Evolutionary conservation across 2,888 invertebrate genomes (phyloP), one percentile per base, ranked within the genome.

Genomic region (Amphipyra berbera): DNA sequence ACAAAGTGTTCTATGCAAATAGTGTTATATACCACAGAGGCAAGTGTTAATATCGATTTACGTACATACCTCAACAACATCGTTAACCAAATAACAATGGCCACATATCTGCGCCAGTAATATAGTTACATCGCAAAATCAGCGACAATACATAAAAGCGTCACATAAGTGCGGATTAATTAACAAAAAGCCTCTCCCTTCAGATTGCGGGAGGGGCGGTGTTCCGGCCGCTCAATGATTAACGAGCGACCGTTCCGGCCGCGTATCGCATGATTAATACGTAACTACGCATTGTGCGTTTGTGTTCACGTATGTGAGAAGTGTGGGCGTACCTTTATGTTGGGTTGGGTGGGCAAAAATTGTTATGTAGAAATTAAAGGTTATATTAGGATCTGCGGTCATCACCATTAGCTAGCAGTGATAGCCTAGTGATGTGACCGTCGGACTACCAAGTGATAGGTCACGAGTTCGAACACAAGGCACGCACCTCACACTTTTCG

Each of bases 201-300:
- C 87, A 79, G 79, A 79, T 79, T 81, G 79, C 82, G 82, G 79
- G 79, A 58, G 81, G 81, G 69, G 80, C 87, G 86, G 88, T 87
- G 89, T 84, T 88, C 83, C 86, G 84, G 85, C 87, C 89, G 87
- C 88, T 83, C 88, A 87, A 91, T 93, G 93, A 93, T 93, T 93
- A 93, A 93, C 91, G 93, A 93, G 78, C 88, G 80, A 78, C 82
- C 89, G 87, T 86, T 89, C 89, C 90, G 87, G 84, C 84, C 82
- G 83, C 87, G 88, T 87, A 88, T 87, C 90, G 84, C 88, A 91
- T 94, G 94, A 94, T 94, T 94, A 94, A 94, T 94, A 93, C 86
- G 90, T 89, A 83, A 84, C 85, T 85, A 83, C 88, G 88, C 90
- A 86, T 87, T 87, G 88, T 88, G 88, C 80, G 86, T 82, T 80